These are phyloP conservation scores for Bryconaethiops microstoma DNA, from an alignment of 2,797 vertebrate species.

Conservation along the genomic window DNA sequence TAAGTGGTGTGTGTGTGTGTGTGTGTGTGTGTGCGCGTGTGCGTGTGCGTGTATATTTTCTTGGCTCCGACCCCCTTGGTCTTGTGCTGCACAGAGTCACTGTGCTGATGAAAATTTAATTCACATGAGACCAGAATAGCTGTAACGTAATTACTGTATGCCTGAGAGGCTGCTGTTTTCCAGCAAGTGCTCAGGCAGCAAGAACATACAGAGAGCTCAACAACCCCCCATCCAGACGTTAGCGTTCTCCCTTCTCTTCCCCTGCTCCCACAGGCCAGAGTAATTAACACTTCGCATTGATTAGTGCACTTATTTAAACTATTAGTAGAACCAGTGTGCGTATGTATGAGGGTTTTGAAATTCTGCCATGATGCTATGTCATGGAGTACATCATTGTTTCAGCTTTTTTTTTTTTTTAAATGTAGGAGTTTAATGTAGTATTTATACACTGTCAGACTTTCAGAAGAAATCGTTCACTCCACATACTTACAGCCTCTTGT, in stretches of 20 bases:
- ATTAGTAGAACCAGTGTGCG: not conserved
- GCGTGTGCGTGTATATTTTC: constrained; percentile 1
- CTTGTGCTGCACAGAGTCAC: not conserved
- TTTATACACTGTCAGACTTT: not conserved
- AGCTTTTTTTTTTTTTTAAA: not conserved
- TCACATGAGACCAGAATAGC: constrained; percentile 70
- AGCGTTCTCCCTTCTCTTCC: not conserved
- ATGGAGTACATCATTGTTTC: not conserved
- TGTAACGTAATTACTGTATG: constrained; percentile 69
- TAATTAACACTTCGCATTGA: constrained; percentile 10
- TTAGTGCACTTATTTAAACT: constrained; percentile 17
- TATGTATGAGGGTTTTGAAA: not conserved
- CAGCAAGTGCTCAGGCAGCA: constrained; percentile 15
- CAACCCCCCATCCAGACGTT: not conserved
- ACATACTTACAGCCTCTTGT: too few relatives aligned
- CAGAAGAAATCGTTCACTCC: not conserved
- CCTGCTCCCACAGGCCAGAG: not conserved
- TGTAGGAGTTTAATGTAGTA: not conserved
- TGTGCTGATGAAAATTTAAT: constrained; percentile 70
- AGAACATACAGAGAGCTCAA: not conserved
- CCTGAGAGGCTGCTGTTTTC: constrained; percentile 29
- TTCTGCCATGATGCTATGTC: not conserved
- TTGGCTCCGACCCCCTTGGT: not conserved
- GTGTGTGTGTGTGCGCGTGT: constrained; percentile 10
- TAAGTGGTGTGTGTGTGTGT: constrained; percentile 1